Base-by-base conservation (phyloP, 2,797 vertebrate genomes). In the Phyllotis vaccarum region DNA sequence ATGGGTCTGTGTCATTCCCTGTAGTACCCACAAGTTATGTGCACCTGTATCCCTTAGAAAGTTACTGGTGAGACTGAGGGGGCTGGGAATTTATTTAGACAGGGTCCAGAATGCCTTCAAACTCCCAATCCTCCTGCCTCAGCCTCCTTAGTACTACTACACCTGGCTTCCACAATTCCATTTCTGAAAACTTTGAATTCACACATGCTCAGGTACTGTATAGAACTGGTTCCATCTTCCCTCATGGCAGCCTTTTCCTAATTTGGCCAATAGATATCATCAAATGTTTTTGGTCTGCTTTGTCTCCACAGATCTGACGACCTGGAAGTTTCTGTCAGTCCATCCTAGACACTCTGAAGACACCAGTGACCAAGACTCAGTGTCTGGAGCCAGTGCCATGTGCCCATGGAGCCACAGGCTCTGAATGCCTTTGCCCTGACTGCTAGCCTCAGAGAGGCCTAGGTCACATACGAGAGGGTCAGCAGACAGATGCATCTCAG, bases 301-400 rank as follows among this genome's bases (percentile, higher is more conserved):
- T 91, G 89, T 96, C 52, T 96, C 92, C 1, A 13, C 96, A 97
- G 97, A 81, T 75, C 86, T 62, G 91, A 96, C 87, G 22, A 91
- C 52, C 62, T 3, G 0, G 1, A 0, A 40, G 3, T 29, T 62
- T 68, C 31, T 54, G 12, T 34, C 29, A 21, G 52, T 75, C 43
- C 0, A 0, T 37, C 72, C 81, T 31, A 40, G 83, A 75, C 0
- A 22, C 60, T 22, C 1, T 52, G 76, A 66, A 24, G 72, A 88
- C 40, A 34, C 12, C 6, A 0, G 64, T 90, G 91, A 90, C 16
- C 5, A 19, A 17, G n/a, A 11, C 75, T 54, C 22, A 46, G 62
- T 6, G 0, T 19, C 16, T 1, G 52, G 27, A 64, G 22, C 14
- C 0, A 37, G 1, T 13, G n/a, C 11, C 34, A 0, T 0, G 1